Evolutionary conservation across 2,888 invertebrate genomes (phyloP).

Genomic region (Bimastos eiseni): DNA sequence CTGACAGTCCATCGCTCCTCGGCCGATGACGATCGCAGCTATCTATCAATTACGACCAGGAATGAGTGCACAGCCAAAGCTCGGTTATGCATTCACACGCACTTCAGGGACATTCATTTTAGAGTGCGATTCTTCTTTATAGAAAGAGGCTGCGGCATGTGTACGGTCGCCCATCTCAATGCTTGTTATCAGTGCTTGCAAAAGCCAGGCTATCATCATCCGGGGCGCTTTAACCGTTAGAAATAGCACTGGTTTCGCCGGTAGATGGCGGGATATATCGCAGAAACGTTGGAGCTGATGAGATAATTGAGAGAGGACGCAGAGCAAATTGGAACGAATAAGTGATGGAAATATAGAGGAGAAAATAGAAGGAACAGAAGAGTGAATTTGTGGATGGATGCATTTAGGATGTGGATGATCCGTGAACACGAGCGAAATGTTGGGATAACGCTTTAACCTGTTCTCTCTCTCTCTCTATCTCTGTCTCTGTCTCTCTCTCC

Average conservation of each 20-base stretch:
- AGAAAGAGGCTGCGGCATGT: not conserved
- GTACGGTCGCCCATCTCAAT: not conserved
- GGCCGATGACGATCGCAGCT: not conserved
- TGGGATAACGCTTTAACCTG: too few species aligned
- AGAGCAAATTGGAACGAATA: not conserved
- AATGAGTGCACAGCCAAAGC: not conserved
- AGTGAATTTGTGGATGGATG: too few species aligned
- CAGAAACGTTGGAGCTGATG: not conserved
- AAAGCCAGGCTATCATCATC: not conserved
- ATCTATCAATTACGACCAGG: not conserved
- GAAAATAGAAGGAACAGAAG: too few species aligned
- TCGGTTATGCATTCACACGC: not conserved
- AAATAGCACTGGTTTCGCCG: not conserved
- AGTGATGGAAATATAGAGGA: too few species aligned
- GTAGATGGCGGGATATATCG: not conserved
- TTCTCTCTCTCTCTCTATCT: too few species aligned
- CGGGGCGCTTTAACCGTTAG: not conserved
- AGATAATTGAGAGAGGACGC: not conserved
- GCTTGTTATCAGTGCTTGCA: not conserved
- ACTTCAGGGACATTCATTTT: not conserved
- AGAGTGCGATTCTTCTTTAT: too few species aligned
- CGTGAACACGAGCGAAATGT: too few species aligned
- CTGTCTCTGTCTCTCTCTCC: too few species aligned
- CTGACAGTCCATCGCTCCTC: not conserved
- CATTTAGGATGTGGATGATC: too few species aligned